A percentile compares a stretch with the other conserved stretches of the same genome.
phyloP scores from a whole-genome alignment of 2,797 vertebrate species.

The Neosilurus mollespiculum region DNA sequence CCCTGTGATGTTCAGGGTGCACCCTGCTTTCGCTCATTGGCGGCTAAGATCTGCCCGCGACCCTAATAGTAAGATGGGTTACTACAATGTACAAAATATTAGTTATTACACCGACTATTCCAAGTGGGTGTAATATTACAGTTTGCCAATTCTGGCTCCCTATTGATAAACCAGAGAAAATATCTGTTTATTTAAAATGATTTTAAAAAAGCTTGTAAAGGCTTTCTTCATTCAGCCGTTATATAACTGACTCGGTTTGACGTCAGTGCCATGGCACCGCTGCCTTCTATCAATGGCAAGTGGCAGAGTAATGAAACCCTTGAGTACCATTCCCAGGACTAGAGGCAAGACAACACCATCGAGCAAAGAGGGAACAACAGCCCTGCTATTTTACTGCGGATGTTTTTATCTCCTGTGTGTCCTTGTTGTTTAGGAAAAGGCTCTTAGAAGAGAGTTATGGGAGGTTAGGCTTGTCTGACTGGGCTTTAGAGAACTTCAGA shows the following conservation, averaged over 20 bases:
- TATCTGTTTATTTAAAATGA: background rate
- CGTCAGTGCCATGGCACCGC: constrained; percentile 5
- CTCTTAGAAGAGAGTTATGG: background rate
- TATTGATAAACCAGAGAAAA: background rate
- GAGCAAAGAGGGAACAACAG: constrained; percentile 26
- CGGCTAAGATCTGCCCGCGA: too few relatives aligned
- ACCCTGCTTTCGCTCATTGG: too few relatives aligned
- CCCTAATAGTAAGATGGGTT: too few relatives aligned
- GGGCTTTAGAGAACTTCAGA: constrained; percentile 29
- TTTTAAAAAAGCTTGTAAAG: background rate
- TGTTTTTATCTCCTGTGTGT: constrained; percentile 11
- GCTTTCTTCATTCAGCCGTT: background rate
- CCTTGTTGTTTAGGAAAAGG: background rate
- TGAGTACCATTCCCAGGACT: constrained; percentile 51
- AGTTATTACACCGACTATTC: too few relatives aligned
- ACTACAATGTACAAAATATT: too few relatives aligned
- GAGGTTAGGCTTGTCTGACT: background rate
- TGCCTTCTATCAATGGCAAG: constrained; percentile 45
- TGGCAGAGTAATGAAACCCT: constrained; percentile 55
- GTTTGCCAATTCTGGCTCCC: background rate
- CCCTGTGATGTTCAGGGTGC: too few relatives aligned
- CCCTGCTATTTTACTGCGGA: constrained; percentile 13
- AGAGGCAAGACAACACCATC: constrained; percentile 50
- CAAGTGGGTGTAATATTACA: too few relatives aligned
- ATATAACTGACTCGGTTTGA: constrained; percentile 12